phyloP scores from a whole-genome alignment of 2,888 invertebrate species.

The Ceraclea dissimilis region DNA sequence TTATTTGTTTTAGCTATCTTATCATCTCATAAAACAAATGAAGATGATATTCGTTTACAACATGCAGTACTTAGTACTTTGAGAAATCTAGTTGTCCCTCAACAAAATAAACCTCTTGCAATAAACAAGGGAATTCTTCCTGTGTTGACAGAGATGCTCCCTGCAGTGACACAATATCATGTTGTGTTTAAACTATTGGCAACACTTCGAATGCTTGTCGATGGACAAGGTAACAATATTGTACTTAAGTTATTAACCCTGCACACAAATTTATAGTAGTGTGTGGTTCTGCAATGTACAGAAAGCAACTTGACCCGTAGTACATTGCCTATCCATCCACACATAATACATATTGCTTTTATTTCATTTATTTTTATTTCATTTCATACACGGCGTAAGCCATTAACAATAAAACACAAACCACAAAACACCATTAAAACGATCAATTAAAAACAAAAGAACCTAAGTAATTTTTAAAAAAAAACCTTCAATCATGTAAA shows the following conservation, averaged over 20 bases:
- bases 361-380: no score
- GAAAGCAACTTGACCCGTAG: no score
- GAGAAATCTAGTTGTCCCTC: slow-evolving; percentile 67
- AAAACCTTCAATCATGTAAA: no score
- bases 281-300: no score
- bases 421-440: no score
- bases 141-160: slow-evolving; percentile 59
- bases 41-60: slow-evolving; percentile 56
- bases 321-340: no score
- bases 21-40: slow-evolving; percentile 49
- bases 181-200: slow-evolving; percentile 83
- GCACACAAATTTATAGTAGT: no score
- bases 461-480: no score
- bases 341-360: no score
- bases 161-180: slow-evolving; percentile 61
- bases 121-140: slow-evolving; percentile 56
- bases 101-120: slow-evolving; percentile 65
- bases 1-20: slow-evolving; percentile 34
- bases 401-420: no score
- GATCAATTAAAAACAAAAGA: no score
- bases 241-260: not conserved
- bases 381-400: no score
- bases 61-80: slow-evolving; percentile 73
- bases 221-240: slow-evolving; percentile 64
- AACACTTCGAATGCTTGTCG: slow-evolving; percentile 77